Evolutionary conservation across 2,888 invertebrate species (phyloP).

Genomic region (Rambutsinella grinnellia): DNA sequence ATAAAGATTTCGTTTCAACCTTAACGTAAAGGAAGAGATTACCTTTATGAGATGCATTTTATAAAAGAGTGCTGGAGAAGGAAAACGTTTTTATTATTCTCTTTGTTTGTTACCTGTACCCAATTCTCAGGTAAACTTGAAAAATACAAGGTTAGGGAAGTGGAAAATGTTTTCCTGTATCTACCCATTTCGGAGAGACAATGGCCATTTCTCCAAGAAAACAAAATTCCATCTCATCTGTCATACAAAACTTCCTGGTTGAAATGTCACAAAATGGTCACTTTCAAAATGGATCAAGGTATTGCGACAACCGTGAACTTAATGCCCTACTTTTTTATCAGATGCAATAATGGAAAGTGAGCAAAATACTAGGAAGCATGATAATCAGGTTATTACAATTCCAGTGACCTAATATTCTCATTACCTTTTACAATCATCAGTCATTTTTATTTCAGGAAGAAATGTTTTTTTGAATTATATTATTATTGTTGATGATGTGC

Average conservation of each 20-base stretch:
- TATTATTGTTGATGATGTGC: too few relatives aligned
- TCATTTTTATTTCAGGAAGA: too few relatives aligned
- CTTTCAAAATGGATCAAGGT: conserved; percentile 5
- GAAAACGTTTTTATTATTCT: conserved; percentile 13
- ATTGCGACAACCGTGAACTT: conserved; percentile 45
- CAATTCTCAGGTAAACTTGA: conserved; percentile 1
- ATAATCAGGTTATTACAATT: too few relatives aligned
- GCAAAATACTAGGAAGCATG: too few relatives aligned
- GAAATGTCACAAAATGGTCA: conserved; percentile 28
- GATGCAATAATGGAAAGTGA: too few relatives aligned
- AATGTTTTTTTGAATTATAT: too few relatives aligned
- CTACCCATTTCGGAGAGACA: too few relatives aligned
- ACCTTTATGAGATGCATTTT: neutral
- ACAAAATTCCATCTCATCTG: too few relatives aligned
- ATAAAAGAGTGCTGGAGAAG: conserved; percentile 9
- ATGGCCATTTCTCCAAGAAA: too few relatives aligned
- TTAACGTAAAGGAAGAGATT: neutral
- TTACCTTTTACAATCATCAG: too few relatives aligned
- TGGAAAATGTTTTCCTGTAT: conserved; percentile 10
- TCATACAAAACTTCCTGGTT: conserved; percentile 46
- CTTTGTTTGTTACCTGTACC: conserved; percentile 38
- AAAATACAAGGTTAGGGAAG: conserved; percentile 7
- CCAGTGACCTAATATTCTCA: too few relatives aligned
- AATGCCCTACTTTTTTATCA: conserved; percentile 39
- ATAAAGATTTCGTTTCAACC: too few relatives aligned